Conservation (phyloP, 2,797 vertebrate species). For the Cyprinodon diabolis region DNA sequence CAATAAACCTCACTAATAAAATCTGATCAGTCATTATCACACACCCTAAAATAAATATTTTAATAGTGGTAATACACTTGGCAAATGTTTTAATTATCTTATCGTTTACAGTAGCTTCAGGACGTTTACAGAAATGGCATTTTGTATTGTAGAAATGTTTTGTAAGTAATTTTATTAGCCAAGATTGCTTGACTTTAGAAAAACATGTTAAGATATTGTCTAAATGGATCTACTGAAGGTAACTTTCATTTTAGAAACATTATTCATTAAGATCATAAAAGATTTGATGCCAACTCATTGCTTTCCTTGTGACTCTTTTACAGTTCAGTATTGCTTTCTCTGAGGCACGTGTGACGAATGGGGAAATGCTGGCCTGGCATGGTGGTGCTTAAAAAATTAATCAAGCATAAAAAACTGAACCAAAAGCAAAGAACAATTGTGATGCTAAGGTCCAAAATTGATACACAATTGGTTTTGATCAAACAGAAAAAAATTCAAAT, state of each 20-base stretch:
- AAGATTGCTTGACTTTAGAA: not conserved
- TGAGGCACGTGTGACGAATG: not conserved
- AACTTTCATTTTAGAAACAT: not conserved
- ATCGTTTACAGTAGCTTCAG: too few species aligned
- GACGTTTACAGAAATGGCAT: not conserved
- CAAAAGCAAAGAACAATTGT: not conserved
- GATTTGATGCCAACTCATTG: not conserved
- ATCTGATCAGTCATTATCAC: not conserved
- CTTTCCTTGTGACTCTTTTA: not conserved
- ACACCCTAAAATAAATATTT: not conserved
- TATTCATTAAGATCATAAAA: not conserved
- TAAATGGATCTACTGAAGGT: not conserved
- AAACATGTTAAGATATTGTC: not conserved
- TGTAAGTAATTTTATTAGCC: not conserved
- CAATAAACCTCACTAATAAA: not conserved
- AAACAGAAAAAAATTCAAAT: not conserved
- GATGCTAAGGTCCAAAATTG: not conserved
- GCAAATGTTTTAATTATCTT: not conserved
- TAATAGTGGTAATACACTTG: not conserved
- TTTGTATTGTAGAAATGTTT: not conserved
- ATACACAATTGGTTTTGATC: not conserved
- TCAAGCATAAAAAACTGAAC: conserved; percentile 7
- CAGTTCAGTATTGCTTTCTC: not conserved
- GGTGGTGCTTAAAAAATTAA: not conserved
- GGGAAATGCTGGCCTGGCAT: not conserved